Evolutionary conservation across 2,113 vertebrate genomes (phyloP), one percentile per base, ranked within the genome.

Genomic region (Emydura subglobosa): DNA sequence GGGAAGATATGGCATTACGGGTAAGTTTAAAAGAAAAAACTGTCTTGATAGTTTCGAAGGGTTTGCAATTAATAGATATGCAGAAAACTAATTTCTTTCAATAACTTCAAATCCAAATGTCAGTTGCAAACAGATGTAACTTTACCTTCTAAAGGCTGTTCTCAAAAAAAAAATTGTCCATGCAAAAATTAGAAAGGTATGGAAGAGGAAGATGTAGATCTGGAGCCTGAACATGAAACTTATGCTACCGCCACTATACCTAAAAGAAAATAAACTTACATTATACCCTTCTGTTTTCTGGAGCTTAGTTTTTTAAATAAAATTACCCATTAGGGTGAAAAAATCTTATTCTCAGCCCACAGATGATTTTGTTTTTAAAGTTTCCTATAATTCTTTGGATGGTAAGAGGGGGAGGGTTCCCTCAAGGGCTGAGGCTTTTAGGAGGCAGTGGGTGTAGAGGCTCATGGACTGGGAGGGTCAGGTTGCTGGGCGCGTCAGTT

Each of bases 1-100:
- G 98, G 98, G 34, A 98, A 97, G 49, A 96, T 92, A 83, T 97
- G 98, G 94, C 98, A 98, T 89, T 99, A 99, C 61, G 99, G 99
- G 99, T 99, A 98, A 53, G 98, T 97, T 90, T 78, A 88, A 91
- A 94, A 16, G 68, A 79, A 27, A 59, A 74, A 74, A 54, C 82
- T 87, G 39, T 85, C 16, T 88, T 92, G 72, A 16, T 91, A 25
- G 51, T 89, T 78, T 49, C 51, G 5, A 78, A 81, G 49, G 72
- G 61, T 80, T 24, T 81, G 19, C 14, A 84, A 4, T 90, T 92
- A 83, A 85, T 87, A 92, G 10, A 44, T 51, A 2, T 47, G 29
- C 84, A 24, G 47, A 50, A 42, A 79, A 10, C 51, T 34, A 76
- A 47, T 81, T 90, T 88, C n/a, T 53, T 86, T 93, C 29, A 39